Evolutionary conservation across 2,113 vertebrate genomes (phyloP), one percentile per base, ranked within the genome.

Genomic region (Eudyptes chrysolophus): DNA sequence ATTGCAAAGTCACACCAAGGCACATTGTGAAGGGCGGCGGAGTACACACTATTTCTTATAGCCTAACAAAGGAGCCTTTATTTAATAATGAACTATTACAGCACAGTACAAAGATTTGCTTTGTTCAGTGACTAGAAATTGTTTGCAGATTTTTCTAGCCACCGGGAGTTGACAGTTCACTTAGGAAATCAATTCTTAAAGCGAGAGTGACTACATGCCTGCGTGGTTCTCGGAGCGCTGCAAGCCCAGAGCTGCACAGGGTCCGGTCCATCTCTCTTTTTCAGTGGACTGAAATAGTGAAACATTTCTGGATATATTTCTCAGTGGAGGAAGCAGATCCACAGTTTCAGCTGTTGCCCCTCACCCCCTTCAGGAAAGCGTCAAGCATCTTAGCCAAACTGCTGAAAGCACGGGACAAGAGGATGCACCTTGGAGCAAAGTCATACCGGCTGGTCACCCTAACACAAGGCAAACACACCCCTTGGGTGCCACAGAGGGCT

Each of bases 121-220:
- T 94, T 96, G 89, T 97, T 95, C 91, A 54, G 89, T 69, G 66
- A 72, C 91, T 89, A 96, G 87, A 97, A 97, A 97, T 97, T 97
- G 94, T 96, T 96, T 95, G 89, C 96, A 97, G 95, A 96, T 94
- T 97, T 97, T 95, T 95, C 89, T 90, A 95, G 94, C 93, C 94
- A 96, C 93, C 0, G 10, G 87, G 93, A 96, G 44, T 42, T 97
- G 95, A 96, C 93, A 88, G 89, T 82, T 95, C 91, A 83, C 91
- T 96, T 85, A 96, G 75, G 93, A 97, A 94, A 96, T 82, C 81
- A 87, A 25, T 54, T 90, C 75, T 96, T 96, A 95, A 91, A 95
- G 91, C 29, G 1, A 89, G 84, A 95, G 40, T 82, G 54, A 70
- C 78, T 92, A 62, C 84, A 77, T 66, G 70, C 34, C 72, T 89